Evolutionary conservation across 2,797 vertebrate species (phyloP).

Genomic region (Sebastes diploproa): DNA sequence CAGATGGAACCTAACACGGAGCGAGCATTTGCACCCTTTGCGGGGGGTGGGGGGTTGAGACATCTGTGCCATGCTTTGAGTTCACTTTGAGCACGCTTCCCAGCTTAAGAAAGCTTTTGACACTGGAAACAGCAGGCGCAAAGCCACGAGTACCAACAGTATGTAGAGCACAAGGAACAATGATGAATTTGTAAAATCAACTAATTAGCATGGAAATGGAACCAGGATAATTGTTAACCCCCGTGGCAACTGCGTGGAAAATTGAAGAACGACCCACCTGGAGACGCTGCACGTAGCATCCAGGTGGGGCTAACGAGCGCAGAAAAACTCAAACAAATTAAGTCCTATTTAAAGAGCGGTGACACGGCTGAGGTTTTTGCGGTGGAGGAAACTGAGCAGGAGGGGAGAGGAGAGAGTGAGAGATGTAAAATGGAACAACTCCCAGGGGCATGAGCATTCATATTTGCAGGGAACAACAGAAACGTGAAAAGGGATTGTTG

Average conservation of each 20-base stretch:
- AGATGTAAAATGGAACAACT: constrained; percentile 72
- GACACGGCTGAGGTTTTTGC: constrained; percentile 30
- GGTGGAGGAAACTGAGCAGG: constrained; percentile 31
- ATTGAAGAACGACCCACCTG: constrained; percentile 35
- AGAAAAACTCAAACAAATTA: constrained; percentile 53
- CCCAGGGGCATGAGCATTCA: constrained; percentile 58
- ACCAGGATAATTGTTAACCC: constrained; percentile 30
- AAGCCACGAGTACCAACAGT: constrained; percentile 1
- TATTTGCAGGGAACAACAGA: constrained; percentile 54
- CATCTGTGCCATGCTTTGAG: constrained; percentile 39
- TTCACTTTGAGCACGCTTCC: constrained; percentile 22
- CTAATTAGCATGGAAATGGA: constrained; percentile 56
- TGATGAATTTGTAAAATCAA: constrained; percentile 35
- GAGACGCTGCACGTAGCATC: constrained; percentile 20
- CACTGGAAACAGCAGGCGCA: constrained; percentile 19
- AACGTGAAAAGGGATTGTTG: constrained; percentile 50
- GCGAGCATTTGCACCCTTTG: constrained; percentile 18
- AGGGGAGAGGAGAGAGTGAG: constrained; percentile 32
- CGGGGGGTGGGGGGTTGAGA: not conserved
- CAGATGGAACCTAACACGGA: constrained; percentile 46
- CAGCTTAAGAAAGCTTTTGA: constrained; percentile 37
- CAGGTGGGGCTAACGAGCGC: constrained; percentile 32
- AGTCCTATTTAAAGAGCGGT: constrained; percentile 53
- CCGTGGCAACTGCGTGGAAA: constrained; percentile 5
- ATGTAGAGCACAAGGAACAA: constrained; percentile 21